These are phyloP conservation scores for Drosophila burlai DNA, from an alignment of 1,140 invertebrate species.

Conservation along the genomic window DNA sequence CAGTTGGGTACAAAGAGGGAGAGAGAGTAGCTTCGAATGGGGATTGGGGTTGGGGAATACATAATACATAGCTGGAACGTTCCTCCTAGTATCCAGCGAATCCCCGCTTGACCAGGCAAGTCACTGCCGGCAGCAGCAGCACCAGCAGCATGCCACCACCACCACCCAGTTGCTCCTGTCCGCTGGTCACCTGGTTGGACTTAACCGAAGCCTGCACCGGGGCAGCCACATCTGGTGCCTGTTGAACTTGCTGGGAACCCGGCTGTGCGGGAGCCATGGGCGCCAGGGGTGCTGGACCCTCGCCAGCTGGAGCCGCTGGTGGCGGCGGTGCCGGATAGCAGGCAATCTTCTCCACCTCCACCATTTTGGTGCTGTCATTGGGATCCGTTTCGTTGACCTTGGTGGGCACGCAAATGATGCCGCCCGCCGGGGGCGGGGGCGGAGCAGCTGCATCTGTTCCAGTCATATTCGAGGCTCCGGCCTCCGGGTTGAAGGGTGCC, in stretches of 20 bases:
- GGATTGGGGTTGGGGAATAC: neutral
- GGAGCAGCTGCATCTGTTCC: constrained; percentile 41
- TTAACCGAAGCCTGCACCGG: constrained; percentile 70
- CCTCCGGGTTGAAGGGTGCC: constrained; percentile 64
- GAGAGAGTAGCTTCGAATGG: neutral
- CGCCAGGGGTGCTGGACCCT: constrained; percentile 60
- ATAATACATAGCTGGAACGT: constrained; percentile 8
- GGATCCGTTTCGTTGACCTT: constrained; percentile 83
- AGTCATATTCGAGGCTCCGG: constrained; percentile 84
- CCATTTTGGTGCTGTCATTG: constrained; percentile 69
- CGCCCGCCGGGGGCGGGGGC: constrained; percentile 58
- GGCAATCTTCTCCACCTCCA: constrained; percentile 80
- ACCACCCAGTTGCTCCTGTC: neutral
- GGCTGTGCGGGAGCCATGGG: constrained; percentile 60
- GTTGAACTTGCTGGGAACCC: constrained; percentile 46
- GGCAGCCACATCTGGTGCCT: constrained; percentile 39
- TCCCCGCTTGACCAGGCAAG: constrained; percentile 18
- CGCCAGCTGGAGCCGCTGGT: constrained; percentile 52
- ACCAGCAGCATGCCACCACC: too few species aligned
- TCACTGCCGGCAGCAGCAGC: neutral
- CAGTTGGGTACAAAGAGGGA: constrained; percentile 6
- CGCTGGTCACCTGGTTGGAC: constrained; percentile 26
- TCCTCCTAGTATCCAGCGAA: constrained; percentile 16
- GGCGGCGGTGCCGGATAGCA: constrained; percentile 81
- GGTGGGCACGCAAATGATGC: constrained; percentile 80